Conservation (phyloP, 2,113 vertebrate species). For the Apodemus sylvaticus region DNA sequence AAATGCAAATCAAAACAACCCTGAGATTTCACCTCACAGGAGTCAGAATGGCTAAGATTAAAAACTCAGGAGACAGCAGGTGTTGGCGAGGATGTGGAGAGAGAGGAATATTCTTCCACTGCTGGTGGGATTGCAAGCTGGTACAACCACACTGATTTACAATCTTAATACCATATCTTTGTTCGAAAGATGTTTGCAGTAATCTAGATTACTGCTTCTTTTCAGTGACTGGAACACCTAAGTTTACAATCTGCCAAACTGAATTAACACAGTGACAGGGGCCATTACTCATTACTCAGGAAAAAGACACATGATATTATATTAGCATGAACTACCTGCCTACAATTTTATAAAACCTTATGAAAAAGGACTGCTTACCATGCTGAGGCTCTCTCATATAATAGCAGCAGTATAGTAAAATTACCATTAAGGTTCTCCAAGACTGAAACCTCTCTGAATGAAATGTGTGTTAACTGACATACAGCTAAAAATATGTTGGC, state of each 20-base stretch:
- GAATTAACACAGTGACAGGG: neutral
- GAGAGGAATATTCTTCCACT: no score
- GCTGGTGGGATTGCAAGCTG: no score
- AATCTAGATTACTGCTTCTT: neutral
- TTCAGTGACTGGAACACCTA: neutral
- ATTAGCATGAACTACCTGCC: constrained; percentile 32
- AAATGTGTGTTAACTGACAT: neutral
- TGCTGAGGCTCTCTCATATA: constrained; percentile 1
- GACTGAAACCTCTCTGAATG: neutral
- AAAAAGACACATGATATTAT: constrained; percentile 27
- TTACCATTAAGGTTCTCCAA: neutral
- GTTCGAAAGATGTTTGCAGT: neutral
- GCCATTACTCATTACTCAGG: neutral
- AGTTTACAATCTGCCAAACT: constrained; percentile 6
- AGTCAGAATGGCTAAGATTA: no score
- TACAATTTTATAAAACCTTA: constrained; percentile 31
- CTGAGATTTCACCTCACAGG: no score
- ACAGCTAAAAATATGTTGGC: neutral
- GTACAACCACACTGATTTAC: no score
- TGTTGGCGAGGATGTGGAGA: no score
- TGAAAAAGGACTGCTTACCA: constrained; percentile 30
- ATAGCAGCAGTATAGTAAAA: neutral
- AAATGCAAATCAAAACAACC: no score
- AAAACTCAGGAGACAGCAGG: no score
- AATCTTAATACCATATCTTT: neutral